phyloP scores from a whole-genome alignment of 1,140 invertebrate species.

The Chelonus insularis region DNA sequence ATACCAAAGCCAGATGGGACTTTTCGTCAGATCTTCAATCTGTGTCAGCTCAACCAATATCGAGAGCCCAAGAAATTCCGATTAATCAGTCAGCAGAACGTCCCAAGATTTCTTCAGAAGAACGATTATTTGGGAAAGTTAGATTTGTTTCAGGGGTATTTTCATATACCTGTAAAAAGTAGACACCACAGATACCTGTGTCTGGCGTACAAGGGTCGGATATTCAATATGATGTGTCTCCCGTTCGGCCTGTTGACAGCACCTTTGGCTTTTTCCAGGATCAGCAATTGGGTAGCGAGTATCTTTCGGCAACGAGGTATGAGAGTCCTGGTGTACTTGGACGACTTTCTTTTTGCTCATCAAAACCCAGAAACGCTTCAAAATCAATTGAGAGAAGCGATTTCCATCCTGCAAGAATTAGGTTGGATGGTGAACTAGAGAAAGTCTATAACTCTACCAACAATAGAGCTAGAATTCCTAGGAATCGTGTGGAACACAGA shows the following conservation, averaged over 20 bases:
- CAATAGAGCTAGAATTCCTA: slow-evolving; percentile 19
- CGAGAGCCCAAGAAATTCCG: slow-evolving; percentile 24
- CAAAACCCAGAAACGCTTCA: background rate
- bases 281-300: slow-evolving; percentile 35
- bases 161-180: slow-evolving; percentile 23
- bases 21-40: slow-evolving; percentile 38
- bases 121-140: slow-evolving; percentile 19
- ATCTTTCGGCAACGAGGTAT: slow-evolving; percentile 20
- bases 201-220: slow-evolving; percentile 4
- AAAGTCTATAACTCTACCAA: slow-evolving; percentile 17
- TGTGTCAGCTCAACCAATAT: slow-evolving; percentile 14
- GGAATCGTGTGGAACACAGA: slow-evolving; percentile 26
- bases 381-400: background rate
- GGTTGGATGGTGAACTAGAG: slow-evolving; percentile 22
- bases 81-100: slow-evolving; percentile 26
- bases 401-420: background rate
- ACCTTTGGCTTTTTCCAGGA: slow-evolving; percentile 34
- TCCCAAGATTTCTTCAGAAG: slow-evolving; percentile 20
- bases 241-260: slow-evolving; percentile 37
- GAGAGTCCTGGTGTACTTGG: slow-evolving; percentile 28
- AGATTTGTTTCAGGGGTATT: slow-evolving; percentile 26
- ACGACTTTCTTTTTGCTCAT: slow-evolving; percentile 25
- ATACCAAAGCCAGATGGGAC: slow-evolving; percentile 28
- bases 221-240: slow-evolving; percentile 42
- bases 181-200: slow-evolving; percentile 31